phyloP scores from a whole-genome alignment of 2,797 vertebrate species.

The Lepus oiostolus region DNA sequence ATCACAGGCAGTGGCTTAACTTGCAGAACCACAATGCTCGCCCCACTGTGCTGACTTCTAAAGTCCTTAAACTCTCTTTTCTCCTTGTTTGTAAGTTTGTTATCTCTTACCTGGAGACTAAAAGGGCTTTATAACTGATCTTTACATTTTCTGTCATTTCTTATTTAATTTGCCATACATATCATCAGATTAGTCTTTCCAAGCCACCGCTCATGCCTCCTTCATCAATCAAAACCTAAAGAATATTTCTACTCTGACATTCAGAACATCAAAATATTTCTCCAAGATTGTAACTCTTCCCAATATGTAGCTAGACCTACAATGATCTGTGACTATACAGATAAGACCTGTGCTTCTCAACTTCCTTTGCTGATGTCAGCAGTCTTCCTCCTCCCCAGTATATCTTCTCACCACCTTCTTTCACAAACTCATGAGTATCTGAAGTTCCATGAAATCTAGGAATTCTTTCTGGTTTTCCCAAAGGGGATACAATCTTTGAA shows the following conservation, averaged over 20 bases:
- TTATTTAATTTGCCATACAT: neutral
- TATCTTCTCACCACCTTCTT: neutral
- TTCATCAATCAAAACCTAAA: constrained; percentile 1
- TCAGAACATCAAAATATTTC: neutral
- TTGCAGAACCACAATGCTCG: no score
- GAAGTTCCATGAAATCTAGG: neutral
- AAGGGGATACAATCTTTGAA: neutral
- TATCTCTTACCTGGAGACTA: neutral
- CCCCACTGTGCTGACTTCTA: no score
- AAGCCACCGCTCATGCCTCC: neutral
- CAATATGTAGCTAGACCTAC: neutral
- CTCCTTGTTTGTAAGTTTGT: neutral
- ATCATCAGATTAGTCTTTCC: neutral
- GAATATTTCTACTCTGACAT: neutral
- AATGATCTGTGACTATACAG: neutral
- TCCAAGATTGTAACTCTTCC: neutral
- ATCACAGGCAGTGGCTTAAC: no score
- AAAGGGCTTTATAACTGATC: neutral
- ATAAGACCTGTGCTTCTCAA: neutral
- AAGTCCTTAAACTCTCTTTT: neutral
- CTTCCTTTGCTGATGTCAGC: neutral
- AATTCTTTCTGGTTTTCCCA: neutral
- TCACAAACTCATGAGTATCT: neutral
- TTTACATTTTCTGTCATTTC: constrained; percentile 36
- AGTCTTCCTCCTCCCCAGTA: neutral